phyloP scores from a whole-genome alignment of 2,888 invertebrate species.

The Eugnorisma glareosa region DNA sequence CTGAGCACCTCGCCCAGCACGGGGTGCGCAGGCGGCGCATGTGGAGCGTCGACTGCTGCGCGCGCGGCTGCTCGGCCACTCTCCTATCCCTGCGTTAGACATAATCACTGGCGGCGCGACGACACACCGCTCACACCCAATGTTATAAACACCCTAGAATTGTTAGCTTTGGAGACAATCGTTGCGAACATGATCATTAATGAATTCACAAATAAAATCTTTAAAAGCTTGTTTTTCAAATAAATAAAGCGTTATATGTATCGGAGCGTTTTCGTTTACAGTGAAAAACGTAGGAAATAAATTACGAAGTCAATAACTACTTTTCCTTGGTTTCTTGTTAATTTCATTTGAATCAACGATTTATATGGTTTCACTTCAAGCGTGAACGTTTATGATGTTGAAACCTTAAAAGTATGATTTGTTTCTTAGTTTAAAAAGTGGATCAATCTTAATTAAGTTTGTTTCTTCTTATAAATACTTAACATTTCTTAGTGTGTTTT shows the following conservation, averaged over 20 bases:
- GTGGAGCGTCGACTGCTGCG: conserved; percentile 90
- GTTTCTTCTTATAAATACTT: neutral
- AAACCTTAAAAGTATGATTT: conserved; percentile 63
- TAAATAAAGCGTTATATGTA: conserved; percentile 52
- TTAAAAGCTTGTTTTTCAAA: conserved; percentile 42
- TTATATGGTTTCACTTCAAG: conserved; percentile 71
- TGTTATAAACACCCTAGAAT: conserved; percentile 74
- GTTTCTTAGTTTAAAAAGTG: conserved; percentile 38
- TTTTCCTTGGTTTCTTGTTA: conserved; percentile 71
- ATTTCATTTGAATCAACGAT: conserved; percentile 68
- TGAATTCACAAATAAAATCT: conserved; percentile 48
- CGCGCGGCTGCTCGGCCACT: conserved; percentile 84
- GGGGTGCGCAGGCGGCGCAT: conserved; percentile 95
- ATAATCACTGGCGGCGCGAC: conserved; percentile 86
- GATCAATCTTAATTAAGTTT: conserved; percentile 24
- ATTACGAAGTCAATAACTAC: conserved; percentile 48
- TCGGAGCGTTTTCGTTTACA: conserved; percentile 68
- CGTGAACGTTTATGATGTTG: conserved; percentile 61
- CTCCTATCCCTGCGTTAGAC: conserved; percentile 91
- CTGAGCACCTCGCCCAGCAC: conserved; percentile 95
- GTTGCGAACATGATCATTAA: conserved; percentile 63
- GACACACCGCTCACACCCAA: conserved; percentile 73
- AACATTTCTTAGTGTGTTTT: neutral
- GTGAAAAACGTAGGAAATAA: conserved; percentile 35
- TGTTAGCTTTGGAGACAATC: conserved; percentile 63